phyloP scores from a whole-genome alignment of 2,888 invertebrate species.

The Serripes groenlandicus region DNA sequence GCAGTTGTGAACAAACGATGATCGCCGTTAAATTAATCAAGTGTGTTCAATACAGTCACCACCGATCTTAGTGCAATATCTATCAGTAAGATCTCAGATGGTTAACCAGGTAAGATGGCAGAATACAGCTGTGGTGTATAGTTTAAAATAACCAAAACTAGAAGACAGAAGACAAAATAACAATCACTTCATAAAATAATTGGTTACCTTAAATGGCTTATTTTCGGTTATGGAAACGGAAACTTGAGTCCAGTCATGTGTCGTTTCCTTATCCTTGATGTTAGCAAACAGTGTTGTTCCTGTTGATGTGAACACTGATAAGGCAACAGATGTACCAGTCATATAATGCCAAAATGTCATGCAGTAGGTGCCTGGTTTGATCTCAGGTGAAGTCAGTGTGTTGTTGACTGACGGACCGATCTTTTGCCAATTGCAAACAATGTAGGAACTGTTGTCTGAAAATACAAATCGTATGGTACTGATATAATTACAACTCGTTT shows the following conservation, averaged over 20 bases:
- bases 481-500: too few relatives aligned
- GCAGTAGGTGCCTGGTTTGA: slow-evolving; percentile 11
- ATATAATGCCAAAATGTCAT: slow-evolving; percentile 16
- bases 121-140: neutral
- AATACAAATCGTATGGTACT: too few relatives aligned
- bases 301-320: neutral
- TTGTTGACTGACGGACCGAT: slow-evolving; percentile 1
- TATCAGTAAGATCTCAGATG: too few relatives aligned
- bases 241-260: slow-evolving; percentile 8
- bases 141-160: neutral
- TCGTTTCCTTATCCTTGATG: slow-evolving; percentile 4
- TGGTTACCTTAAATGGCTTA: slow-evolving; percentile 1
- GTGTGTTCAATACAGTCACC: too few relatives aligned
- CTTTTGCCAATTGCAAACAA: slow-evolving; percentile 7
- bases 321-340: neutral
- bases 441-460: slow-evolving; percentile 7
- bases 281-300: slow-evolving; percentile 5
- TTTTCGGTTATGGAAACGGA: neutral
- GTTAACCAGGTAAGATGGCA: neutral
- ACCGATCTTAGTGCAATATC: too few relatives aligned
- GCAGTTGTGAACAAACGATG: too few relatives aligned
- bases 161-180: neutral
- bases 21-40: too few relatives aligned
- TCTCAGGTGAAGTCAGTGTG: neutral
- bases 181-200: neutral